These are phyloP conservation scores for Candidula unifasciata DNA, from an alignment of 2,888 invertebrate species.

Conservation along the genomic window DNA sequence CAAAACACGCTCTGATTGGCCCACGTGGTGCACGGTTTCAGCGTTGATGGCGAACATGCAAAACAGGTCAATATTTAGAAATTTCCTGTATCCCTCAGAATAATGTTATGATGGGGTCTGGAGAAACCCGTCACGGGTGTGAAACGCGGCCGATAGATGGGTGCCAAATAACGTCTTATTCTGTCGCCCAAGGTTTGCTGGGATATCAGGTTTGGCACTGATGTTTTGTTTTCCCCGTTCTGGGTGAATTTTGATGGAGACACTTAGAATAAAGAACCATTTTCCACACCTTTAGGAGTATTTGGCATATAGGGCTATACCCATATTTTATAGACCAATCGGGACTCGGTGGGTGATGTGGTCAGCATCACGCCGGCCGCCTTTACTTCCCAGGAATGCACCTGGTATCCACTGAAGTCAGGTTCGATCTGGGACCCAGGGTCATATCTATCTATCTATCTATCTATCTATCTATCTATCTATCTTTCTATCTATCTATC, in stretches of 20 bases:
- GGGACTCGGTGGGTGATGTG: no score
- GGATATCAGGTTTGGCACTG: background rate
- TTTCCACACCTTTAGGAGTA: no score
- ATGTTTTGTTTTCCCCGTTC: background rate
- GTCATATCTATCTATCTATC: background rate
- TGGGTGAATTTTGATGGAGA: background rate
- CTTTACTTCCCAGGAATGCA: no score
- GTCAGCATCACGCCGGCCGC: no score
- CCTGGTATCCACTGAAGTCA: no score
- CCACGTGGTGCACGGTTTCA: constrained; percentile 5
- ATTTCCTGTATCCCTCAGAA: constrained; percentile 16
- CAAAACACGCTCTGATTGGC: constrained; percentile 12
- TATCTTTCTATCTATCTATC: no score
- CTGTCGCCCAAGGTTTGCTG: background rate
- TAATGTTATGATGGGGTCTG: constrained; percentile 3
- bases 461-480: no score
- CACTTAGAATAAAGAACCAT: no score
- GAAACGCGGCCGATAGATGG: background rate
- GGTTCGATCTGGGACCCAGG: background rate
- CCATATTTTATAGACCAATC: no score
- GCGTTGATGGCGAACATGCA: constrained; percentile 29
- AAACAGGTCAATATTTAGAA: constrained; percentile 36
- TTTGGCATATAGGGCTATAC: no score
- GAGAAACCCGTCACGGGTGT: background rate
- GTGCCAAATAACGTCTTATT: constrained; percentile 1